These are phyloP conservation scores for Triops cancriformis DNA, from an alignment of 1,140 invertebrate genomes.

Conservation along the genomic window DNA sequence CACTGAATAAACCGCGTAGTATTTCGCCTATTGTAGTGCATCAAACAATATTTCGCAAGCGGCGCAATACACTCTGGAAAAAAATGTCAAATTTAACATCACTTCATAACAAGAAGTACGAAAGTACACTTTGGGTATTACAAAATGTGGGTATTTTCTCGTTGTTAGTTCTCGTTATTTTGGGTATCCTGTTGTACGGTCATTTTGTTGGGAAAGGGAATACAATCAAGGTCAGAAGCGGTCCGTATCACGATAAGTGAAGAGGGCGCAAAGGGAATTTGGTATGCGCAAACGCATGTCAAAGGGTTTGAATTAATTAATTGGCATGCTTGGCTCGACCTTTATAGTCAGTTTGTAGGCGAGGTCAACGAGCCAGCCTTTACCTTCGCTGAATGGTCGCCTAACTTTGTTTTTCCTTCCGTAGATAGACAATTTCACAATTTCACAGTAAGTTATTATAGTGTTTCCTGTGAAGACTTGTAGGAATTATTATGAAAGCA, in stretches of 20 bases:
- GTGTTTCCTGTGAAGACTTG: not conserved
- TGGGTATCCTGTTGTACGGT: not conserved
- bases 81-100: no score
- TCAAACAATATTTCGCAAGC: no score
- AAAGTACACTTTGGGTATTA: no score
- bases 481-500: not conserved
- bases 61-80: no score
- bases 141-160: no score
- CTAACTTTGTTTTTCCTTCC: not conserved
- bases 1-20: no score
- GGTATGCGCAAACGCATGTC: not conserved
- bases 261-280: not conserved
- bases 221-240: not conserved
- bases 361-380: not conserved
- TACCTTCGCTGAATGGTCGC: not conserved
- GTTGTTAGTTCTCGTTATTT: no score
- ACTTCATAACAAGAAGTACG: no score
- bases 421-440: not conserved
- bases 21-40: no score
- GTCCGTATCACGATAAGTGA: not conserved
- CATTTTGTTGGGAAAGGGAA: not conserved
- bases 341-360: not conserved
- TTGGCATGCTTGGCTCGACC: not conserved
- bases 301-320: not conserved
- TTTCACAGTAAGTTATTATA: not conserved